phyloP scores from a whole-genome alignment of 2,888 invertebrate genomes.

The Ditylenchus weischeri region DNA sequence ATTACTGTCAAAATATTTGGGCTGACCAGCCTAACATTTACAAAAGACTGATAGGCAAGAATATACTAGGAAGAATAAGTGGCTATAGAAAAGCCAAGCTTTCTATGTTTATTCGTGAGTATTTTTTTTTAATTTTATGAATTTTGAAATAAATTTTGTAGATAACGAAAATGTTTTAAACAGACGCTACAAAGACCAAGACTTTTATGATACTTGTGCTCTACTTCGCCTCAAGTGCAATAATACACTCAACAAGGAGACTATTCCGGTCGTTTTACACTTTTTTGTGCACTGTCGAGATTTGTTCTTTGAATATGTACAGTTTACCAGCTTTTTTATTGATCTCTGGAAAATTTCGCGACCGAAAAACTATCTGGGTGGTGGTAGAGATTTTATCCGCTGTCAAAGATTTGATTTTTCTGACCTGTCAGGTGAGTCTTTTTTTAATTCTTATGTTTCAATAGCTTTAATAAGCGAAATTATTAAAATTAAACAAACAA shows the following conservation, averaged over 20 bases:
- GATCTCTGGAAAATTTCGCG: neutral
- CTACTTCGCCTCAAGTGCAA: conserved; percentile 1
- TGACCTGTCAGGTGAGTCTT: neutral
- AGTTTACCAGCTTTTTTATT: neutral
- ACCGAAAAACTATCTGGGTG: neutral
- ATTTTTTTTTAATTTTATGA: neutral
- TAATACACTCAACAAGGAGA: neutral
- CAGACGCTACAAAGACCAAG: neutral
- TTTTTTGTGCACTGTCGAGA: conserved; percentile 6
- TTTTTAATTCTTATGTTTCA: no score
- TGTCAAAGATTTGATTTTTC: neutral
- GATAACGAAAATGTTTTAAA: neutral
- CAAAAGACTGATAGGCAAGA: conserved; percentile 2
- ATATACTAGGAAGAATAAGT: neutral
- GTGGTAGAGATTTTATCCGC: neutral
- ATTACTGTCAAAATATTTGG: neutral
- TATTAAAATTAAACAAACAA: no score
- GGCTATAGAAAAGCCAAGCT: neutral
- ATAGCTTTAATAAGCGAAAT: no score
- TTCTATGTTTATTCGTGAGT: conserved; percentile 2
- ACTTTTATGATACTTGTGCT: neutral
- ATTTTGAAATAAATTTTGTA: neutral
- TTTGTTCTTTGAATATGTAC: neutral
- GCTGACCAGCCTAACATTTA: neutral
- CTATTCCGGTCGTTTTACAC: conserved; percentile 4